These are phyloP conservation scores for Pemphigus obesinymphae DNA, from an alignment of 1,140 invertebrate species.

Conservation along the genomic window DNA sequence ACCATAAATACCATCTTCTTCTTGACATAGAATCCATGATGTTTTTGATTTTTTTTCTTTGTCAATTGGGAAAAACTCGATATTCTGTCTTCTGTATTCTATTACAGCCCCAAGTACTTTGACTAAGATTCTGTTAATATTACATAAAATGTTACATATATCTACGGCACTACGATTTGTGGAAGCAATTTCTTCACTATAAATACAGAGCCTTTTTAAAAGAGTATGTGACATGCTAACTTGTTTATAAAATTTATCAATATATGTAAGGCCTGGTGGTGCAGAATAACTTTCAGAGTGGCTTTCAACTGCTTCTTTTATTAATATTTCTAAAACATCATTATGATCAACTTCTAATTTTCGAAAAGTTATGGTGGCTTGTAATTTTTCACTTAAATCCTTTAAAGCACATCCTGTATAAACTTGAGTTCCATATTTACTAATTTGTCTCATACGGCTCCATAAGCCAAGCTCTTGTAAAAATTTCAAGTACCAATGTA, in stretches of 20 bases:
- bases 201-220: slow-evolving; percentile 4
- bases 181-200: slow-evolving; percentile 19
- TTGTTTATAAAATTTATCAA: slow-evolving; percentile 34
- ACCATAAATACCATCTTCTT: slow-evolving; percentile 6
- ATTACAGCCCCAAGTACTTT: slow-evolving; percentile 22
- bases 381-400: slow-evolving; percentile 70
- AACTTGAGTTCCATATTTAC: slow-evolving; percentile 57
- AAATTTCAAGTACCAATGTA: slow-evolving; percentile 69
- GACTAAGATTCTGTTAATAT: background rate
- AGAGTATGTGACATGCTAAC: slow-evolving; percentile 16
- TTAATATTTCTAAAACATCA: slow-evolving; percentile 26
- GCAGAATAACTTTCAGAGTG: slow-evolving; percentile 5
- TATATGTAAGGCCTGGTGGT: slow-evolving; percentile 19
- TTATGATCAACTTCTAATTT: slow-evolving; percentile 50
- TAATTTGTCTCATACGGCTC: slow-evolving; percentile 62
- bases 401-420: slow-evolving; percentile 64
- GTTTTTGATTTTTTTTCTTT: slow-evolving; percentile 26
- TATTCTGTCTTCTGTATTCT: slow-evolving; percentile 31
- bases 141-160: slow-evolving; percentile 30
- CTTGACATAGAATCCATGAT: slow-evolving; percentile 24
- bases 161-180: slow-evolving; percentile 26
- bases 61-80: slow-evolving; percentile 28
- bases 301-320: slow-evolving; percentile 20
- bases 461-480: slow-evolving; percentile 69
- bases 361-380: slow-evolving; percentile 66